Percentiles rank a stretch among this genome's conserved stretches.
phyloP scores from a whole-genome alignment of 2,113 vertebrate genomes.

The Xyliphius kryptos region DNA sequence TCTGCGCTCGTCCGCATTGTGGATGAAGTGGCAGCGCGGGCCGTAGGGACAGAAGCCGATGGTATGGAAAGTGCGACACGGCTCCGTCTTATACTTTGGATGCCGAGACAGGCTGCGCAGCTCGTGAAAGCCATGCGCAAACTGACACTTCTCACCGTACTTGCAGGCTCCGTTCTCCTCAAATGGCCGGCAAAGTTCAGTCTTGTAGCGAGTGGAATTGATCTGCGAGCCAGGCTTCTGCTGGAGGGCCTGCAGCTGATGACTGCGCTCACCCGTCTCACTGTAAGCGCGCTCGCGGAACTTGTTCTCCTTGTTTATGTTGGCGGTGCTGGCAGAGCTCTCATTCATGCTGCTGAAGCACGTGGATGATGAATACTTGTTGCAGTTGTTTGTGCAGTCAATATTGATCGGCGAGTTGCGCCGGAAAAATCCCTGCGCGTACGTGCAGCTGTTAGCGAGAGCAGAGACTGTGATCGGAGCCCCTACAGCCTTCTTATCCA shows the following conservation, averaged over 20 bases:
- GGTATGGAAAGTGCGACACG: conserved; percentile 79
- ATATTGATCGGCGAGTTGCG: conserved; percentile 86
- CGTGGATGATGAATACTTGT: conserved; percentile 72
- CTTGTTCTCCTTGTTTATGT: conserved; percentile 92
- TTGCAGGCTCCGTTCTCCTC: conserved; percentile 76
- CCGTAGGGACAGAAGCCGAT: too few species aligned
- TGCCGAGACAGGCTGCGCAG: conserved; percentile 68
- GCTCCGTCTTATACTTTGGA: conserved; percentile 78
- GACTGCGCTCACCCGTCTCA: conserved; percentile 79
- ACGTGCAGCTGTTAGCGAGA: conserved; percentile 60
- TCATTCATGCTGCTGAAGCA: conserved; percentile 73
- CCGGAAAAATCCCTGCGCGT: conserved; percentile 82
- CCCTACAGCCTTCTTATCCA: conserved; percentile 94
- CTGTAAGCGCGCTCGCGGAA: conserved; percentile 93
- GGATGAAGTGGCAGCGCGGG: too few species aligned
- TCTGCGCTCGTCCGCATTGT: conserved; percentile 73
- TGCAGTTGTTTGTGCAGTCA: conserved; percentile 76
- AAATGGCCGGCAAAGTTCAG: conserved; percentile 78
- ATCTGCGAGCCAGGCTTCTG: conserved; percentile 80
- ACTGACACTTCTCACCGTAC: conserved; percentile 79
- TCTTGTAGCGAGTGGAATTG: conserved; percentile 89
- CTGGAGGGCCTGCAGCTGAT: conserved; percentile 74
- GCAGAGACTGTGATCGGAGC: conserved; percentile 70
- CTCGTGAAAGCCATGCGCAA: conserved; percentile 72
- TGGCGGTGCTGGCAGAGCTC: conserved; percentile 54